phyloP scores from a whole-genome alignment of 2,888 invertebrate species.

The Chorisops tibialis region DNA sequence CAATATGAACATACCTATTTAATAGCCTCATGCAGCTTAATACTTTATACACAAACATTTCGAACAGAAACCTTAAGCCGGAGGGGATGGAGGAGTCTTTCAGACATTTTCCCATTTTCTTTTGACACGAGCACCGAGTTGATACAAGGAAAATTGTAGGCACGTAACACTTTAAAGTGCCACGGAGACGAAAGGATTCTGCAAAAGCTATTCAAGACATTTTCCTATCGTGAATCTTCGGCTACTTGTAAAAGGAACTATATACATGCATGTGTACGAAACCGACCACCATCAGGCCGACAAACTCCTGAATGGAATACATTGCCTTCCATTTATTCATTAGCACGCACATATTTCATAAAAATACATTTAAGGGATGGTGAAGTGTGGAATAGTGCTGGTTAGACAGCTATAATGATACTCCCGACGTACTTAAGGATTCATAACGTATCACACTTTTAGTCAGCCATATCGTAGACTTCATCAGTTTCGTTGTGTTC shows the following conservation, averaged over 20 bases:
- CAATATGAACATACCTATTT: neutral
- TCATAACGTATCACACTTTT: conserved; percentile 31
- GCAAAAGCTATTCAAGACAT: too few relatives aligned
- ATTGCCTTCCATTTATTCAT: conserved; percentile 32
- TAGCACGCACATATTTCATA: conserved; percentile 33
- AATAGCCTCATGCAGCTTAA: neutral
- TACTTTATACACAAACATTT: neutral
- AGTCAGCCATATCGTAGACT: conserved; percentile 1
- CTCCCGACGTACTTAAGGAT: conserved; percentile 29
- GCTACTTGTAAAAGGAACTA: neutral
- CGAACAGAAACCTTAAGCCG: neutral
- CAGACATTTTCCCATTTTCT: neutral
- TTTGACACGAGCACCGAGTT: too few relatives aligned
- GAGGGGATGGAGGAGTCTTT: neutral
- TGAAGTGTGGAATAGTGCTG: neutral
- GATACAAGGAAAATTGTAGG: too few relatives aligned
- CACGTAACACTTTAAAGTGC: too few relatives aligned
- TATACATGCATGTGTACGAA: neutral
- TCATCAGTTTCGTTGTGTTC: neutral
- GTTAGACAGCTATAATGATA: neutral
- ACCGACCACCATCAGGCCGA: neutral
- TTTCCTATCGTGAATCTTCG: too few relatives aligned
- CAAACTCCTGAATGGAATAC: conserved; percentile 7
- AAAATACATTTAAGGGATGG: neutral
- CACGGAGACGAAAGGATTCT: too few relatives aligned